Evolutionary conservation across 2,797 vertebrate genomes (phyloP).

Genomic region (Cossypha heuglini): DNA sequence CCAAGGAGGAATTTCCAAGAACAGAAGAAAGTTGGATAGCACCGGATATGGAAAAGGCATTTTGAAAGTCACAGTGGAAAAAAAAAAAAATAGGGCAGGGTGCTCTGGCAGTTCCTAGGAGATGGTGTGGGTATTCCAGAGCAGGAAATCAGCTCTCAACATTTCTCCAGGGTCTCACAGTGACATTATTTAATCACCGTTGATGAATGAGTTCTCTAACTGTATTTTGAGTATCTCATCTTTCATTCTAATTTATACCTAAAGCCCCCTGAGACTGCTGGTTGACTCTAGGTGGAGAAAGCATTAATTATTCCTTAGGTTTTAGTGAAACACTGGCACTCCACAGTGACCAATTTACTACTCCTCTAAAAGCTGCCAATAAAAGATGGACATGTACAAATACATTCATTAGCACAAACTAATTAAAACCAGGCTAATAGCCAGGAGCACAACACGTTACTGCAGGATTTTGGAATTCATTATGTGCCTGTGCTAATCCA

Average conservation of each 20-base stretch:
- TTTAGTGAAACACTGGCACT: conserved; percentile 20
- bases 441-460: neutral
- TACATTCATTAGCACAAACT: conserved; percentile 38
- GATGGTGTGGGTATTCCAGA: neutral
- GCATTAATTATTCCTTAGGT: conserved; percentile 39
- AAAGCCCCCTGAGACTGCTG: neutral
- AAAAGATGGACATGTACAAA: conserved; percentile 29
- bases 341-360: conserved; percentile 13
- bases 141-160: neutral
- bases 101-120: neutral
- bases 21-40: neutral
- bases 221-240: conserved; percentile 35
- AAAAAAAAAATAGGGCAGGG: neutral
- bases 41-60: neutral
- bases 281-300: conserved; percentile 29
- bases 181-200: neutral
- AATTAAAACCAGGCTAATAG: conserved; percentile 46
- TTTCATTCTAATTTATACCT: conserved; percentile 52
- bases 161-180: neutral
- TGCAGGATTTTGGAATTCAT: conserved; percentile 6
- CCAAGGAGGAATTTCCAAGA: neutral
- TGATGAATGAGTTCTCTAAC: conserved; percentile 39
- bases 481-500: neutral
- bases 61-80: neutral
- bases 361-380: conserved; percentile 13